phyloP scores from a whole-genome alignment of 2,888 invertebrate species.

The Biston stratarius region DNA sequence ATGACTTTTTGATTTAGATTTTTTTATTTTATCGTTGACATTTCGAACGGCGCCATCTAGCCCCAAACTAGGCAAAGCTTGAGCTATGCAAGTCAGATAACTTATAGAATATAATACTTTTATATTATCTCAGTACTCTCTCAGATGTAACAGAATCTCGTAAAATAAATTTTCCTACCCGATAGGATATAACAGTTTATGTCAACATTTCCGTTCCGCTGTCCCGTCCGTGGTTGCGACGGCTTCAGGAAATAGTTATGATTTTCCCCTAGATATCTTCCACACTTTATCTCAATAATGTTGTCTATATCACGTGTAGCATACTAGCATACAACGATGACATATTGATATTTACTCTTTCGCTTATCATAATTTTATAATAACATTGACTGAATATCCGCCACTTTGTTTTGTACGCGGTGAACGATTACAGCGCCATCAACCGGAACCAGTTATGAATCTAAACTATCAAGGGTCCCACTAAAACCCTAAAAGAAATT shows the following conservation, averaged over 20 bases:
- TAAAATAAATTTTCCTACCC: conserved; percentile 2
- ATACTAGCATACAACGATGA: conserved; percentile 9
- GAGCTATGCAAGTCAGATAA: too few species aligned
- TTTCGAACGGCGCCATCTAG: too few species aligned
- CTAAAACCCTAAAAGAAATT: too few species aligned
- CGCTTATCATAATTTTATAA: background rate
- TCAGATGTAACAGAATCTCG: background rate
- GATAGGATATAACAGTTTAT: conserved; percentile 46
- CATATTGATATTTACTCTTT: background rate
- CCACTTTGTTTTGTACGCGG: background rate
- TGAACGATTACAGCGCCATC: too few species aligned
- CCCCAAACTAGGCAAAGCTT: too few species aligned
- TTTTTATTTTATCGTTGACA: too few species aligned
- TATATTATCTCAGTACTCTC: too few species aligned
- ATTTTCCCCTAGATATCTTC: conserved; percentile 52
- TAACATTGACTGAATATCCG: background rate
- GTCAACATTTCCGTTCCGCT: conserved; percentile 45
- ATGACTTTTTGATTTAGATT: too few species aligned
- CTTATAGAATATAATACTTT: too few species aligned
- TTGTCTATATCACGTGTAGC: conserved; percentile 7
- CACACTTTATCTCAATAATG: conserved; percentile 44
- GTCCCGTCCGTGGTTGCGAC: conserved; percentile 34
- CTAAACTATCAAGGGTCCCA: too few species aligned
- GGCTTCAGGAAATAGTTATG: conserved; percentile 51
- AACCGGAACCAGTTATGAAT: too few species aligned